Evolutionary conservation across 2,113 vertebrate genomes (phyloP), one percentile per base, ranked within the genome.

Genomic region (Alouatta palliata): DNA sequence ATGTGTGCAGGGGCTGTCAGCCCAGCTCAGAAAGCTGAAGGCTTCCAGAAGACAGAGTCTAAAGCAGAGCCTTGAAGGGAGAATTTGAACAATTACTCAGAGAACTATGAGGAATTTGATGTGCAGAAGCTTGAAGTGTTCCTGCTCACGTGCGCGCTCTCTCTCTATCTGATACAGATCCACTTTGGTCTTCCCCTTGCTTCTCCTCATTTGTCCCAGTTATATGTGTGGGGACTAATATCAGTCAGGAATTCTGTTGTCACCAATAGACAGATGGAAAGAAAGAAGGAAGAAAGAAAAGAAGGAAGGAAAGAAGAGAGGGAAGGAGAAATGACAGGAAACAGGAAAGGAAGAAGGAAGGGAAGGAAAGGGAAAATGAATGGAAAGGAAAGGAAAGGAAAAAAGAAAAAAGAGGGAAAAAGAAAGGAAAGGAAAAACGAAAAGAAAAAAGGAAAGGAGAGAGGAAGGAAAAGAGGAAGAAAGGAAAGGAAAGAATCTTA

Each of bases 361-460:
- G 10, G 3, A 10, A 2, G 21, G 4, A 35, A 37, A 3, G 1
- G 4, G 1, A 11, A 17, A 7, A 27, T 1, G 6, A 8, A 20
- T 8, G 5, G 13, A 23, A 10, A 40, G 12, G 7, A 8, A 17
- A 27, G 27, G 5, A 35, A 11, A 21, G 45, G 43, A 9, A 13
- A 64, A 13, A 27, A 11, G 25, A 7, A 8, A 6, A 5, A 21
- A 1, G 10, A 27, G 37, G 61, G 8, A 13, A 23, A 21, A 14
- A 1, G 11, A 49, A 20, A 17, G 5, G 4, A 13, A 5, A 7
- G 13, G 3, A 4, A 14, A 11, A 16, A 16, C 5, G 23, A 5
- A 27, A 4, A 13, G 30, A 47, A 61, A 17, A 56, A 43, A 64
- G 30, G 30, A 13, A n/a, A 45, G 10, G 43, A 32, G 14, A 30